Evolutionary conservation across 1,140 invertebrate species (phyloP).

Genomic region (Apis cerana): DNA sequence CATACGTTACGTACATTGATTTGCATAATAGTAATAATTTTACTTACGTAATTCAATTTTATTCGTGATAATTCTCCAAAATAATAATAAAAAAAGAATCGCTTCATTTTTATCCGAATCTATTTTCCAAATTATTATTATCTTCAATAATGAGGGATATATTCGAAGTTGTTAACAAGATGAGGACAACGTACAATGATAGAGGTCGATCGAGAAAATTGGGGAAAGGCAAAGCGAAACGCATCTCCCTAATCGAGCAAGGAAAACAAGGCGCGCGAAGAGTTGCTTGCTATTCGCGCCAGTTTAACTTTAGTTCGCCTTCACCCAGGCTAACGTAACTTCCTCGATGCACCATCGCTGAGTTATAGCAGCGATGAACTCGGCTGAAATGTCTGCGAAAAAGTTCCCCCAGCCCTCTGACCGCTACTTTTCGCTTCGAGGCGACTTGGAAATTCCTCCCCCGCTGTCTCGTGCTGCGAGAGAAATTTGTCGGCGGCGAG

Average conservation of each 20-base stretch:
- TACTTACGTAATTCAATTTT: too few species aligned
- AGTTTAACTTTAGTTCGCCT: slow-evolving; percentile 44
- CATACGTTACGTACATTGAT: too few species aligned
- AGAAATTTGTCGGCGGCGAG: not conserved
- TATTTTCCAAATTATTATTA: too few species aligned
- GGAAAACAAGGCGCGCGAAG: not conserved
- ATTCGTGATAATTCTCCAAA: too few species aligned
- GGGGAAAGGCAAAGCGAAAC: not conserved
- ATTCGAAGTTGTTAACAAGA: too few species aligned
- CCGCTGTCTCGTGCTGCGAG: not conserved
- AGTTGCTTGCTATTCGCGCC: slow-evolving; percentile 37
- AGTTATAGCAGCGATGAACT: slow-evolving; percentile 27
- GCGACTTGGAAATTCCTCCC: not conserved
- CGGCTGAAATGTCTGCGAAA: slow-evolving; percentile 41
- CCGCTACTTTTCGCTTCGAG: slow-evolving; percentile 1
- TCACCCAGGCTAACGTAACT: slow-evolving; percentile 25
- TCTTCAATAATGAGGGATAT: too few species aligned
- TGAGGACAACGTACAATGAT: not conserved
- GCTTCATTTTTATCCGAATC: too few species aligned
- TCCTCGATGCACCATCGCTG: slow-evolving; percentile 5
- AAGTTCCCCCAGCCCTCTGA: slow-evolving; percentile 34
- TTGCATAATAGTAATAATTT: too few species aligned
- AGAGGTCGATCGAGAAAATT: not conserved
- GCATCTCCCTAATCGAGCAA: slow-evolving; percentile 21
- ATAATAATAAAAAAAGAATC: too few species aligned